Evolutionary conservation across 2,113 vertebrate species (phyloP).

Genomic region (Brachyistius frenatus): DNA sequence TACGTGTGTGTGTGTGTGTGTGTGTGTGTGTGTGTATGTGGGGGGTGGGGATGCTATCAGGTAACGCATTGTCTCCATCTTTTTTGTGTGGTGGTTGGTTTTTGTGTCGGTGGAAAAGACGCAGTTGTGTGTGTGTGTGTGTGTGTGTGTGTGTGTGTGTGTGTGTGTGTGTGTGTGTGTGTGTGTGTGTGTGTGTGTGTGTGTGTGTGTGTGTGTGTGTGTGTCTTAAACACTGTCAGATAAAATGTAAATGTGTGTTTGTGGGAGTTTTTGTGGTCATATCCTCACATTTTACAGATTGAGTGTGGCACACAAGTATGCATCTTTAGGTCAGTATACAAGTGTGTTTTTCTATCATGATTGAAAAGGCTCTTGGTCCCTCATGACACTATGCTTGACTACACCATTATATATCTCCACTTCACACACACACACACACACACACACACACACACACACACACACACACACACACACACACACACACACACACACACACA

Average conservation of each 20-base stretch:
- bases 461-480: background rate
- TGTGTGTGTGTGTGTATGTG: background rate
- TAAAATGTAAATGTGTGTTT: background rate
- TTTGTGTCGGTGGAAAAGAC: background rate
- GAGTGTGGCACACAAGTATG: background rate
- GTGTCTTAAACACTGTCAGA: background rate
- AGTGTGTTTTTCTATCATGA: conserved; percentile 39
- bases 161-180: background rate
- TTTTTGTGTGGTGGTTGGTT: background rate
- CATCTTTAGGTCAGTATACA: background rate
- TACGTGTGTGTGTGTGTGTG: conserved; percentile 12
- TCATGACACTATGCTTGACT: conserved; percentile 6
- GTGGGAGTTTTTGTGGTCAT: background rate
- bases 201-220: background rate
- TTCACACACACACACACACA: background rate
- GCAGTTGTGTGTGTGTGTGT: background rate
- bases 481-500: background rate
- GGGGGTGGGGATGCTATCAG: no score
- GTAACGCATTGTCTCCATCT: background rate
- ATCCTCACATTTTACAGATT: background rate
- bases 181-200: background rate
- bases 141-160: background rate
- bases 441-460: background rate
- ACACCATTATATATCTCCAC: conserved; percentile 13
- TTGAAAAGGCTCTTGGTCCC: conserved; percentile 30